Base-by-base conservation (phyloP, 2,113 vertebrate genomes). In the Malaclemys terrapin region DNA sequence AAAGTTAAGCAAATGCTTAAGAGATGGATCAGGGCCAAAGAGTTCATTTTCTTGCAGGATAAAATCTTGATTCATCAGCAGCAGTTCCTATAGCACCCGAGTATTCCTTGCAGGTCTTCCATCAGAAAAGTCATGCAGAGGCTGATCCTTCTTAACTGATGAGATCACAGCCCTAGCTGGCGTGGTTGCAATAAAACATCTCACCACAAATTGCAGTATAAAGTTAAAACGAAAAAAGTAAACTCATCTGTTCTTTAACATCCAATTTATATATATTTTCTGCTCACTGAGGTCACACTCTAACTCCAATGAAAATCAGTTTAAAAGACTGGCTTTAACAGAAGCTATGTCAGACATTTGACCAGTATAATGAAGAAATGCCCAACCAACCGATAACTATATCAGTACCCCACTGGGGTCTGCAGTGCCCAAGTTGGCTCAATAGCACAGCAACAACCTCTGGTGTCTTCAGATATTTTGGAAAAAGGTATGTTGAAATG, bases 281-380 rank as follows among this genome's bases (percentile, higher is more conserved):
- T 62, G 59, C n/a, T 72, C 16, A 35, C 79, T 53, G 35, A 24
- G 50, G 52, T 50, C 57, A 45, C 87, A 88, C 69, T 69, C 90
- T 85, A 72, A 1, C 22, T 93, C 62, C 87, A 89, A 80, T 47
- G 56, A 59, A 80, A 87, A 5, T 62, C 53, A 47, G 35, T 94
- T 85, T 90, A 53, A 94, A 95, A 88, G 35, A 76, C 22, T 29
- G 10, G 50, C 88, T 94, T 72, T 76, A 91, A 31, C 5, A 85
- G 84, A 85, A 93, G 82, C 25, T 87, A 45, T 91, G 42, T 1
- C 27, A 35, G 35, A 57, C 53, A 5, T 69, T 76, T 29, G 57
- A 82, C 24, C 76, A 80, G 45, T 13, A 47, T 16, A 10, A 65
- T 27, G 25, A 78, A 47, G 24, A 47, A 42, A 78, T 76, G 42